phyloP scores from a whole-genome alignment of 2,113 vertebrate genomes.

The Harpagus bidentatus region DNA sequence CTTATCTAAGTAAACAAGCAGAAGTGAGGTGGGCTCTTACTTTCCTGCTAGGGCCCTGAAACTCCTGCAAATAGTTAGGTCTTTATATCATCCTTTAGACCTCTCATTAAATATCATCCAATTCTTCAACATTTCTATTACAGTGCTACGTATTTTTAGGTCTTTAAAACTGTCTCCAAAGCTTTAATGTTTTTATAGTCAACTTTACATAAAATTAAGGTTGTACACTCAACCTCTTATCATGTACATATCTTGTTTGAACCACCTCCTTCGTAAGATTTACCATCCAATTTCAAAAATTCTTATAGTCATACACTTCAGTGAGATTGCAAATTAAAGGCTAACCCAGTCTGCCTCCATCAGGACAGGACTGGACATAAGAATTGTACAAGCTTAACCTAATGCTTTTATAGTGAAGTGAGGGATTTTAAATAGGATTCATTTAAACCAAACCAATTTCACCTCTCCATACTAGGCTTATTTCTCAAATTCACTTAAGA shows the following conservation, averaged over 20 bases:
- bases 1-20: neutral
- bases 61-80: neutral
- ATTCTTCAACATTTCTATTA: neutral
- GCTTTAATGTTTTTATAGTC: neutral
- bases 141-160: neutral
- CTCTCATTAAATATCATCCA: neutral
- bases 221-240: neutral
- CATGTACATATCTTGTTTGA: accelerated
- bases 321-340: neutral
- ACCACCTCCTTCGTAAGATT: neutral
- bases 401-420: neutral
- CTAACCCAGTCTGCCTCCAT: neutral
- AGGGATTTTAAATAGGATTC: neutral
- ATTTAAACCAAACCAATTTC: neutral
- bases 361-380: neutral
- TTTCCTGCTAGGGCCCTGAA: neutral
- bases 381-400: neutral
- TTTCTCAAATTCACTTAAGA: neutral
- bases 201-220: neutral
- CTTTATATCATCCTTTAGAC: neutral
- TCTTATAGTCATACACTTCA: neutral
- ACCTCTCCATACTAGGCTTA: neutral
- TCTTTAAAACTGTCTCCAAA: neutral
- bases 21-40: neutral
- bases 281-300: neutral